Base-by-base conservation (phyloP, 2,113 vertebrate species). In the Gymnorhina tibicen region DNA sequence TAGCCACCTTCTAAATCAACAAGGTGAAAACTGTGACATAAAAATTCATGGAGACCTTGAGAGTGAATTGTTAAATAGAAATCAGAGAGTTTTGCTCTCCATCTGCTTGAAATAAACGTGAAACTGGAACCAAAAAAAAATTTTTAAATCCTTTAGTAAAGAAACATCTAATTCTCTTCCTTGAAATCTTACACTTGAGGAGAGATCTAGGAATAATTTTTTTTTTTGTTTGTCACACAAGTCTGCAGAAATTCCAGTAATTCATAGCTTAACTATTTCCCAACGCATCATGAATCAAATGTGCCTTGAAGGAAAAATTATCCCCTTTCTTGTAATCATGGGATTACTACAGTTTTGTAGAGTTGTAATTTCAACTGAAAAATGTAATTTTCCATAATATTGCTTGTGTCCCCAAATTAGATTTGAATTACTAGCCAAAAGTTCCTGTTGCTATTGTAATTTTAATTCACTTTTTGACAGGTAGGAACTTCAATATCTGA, bases 331-430 rank as follows among this genome's bases (percentile, higher is more conserved):
- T 86, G 16, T 81, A 90, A 49, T 49, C 63, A 46, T 72, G 75
- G 85, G 66, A 95, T 70, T 74, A 58, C 37, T 85, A 64, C 41
- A 72, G 69, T 91, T 96, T 80, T 67, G 52, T 76, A 72, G 53
- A 90, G 69, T 17, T 96, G 47, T 67, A 87, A 93, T 95, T 94
- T 82, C 66, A 95, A 92, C 60, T 83, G 70, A 85, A 88, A 70
- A 95, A 82, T 35, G 83, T 46, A 3, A 59, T 88, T 96, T 96
- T 93, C 80, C 28, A 26, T 53, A 95, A 49, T 37, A 86, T 69
- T 66, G 37, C 69, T 75, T 92, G 44, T 91, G 41, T 60, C 64
- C 69, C 59, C 58, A 85, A 55, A 89, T 86, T 96, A 92, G 66
- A 86, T 91, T 26, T 89, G 56, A 94, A 89, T 47, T 92, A 80